Conservation (phyloP, 2,797 vertebrate genomes). For the Gallinago solitaria region DNA sequence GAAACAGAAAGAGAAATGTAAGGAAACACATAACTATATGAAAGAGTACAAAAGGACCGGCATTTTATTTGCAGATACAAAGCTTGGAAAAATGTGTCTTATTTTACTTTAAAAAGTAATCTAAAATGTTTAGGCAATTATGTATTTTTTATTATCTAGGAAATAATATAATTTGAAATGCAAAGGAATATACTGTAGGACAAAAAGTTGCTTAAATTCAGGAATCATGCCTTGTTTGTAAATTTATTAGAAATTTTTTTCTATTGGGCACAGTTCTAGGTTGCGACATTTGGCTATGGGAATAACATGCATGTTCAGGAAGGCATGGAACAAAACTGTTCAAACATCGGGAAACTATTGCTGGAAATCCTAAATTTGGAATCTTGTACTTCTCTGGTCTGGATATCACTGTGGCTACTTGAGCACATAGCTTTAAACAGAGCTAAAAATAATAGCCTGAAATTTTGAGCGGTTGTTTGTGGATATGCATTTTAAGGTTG, state of each 20-base stretch:
- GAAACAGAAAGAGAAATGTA: not conserved
- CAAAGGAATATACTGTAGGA: not conserved
- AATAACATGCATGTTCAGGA: accelerated
- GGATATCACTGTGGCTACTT: not conserved
- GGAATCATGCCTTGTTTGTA: not conserved
- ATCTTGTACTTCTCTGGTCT: not conserved
- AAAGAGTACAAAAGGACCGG: not conserved
- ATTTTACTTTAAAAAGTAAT: not conserved
- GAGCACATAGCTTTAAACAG: not conserved
- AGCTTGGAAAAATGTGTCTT: not conserved
- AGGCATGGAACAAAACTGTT: not conserved
- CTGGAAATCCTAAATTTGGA: not conserved
- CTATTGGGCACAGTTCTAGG: not conserved
- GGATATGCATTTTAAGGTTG: not conserved
- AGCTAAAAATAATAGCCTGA: not conserved
- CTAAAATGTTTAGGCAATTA: not conserved
- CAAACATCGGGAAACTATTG: not conserved
- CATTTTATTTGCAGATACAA: not conserved
- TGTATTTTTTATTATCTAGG: not conserved
- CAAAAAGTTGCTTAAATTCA: not conserved
- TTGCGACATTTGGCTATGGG: not conserved
- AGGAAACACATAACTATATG: not conserved
- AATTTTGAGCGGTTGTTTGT: not conserved
- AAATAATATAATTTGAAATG: not conserved
- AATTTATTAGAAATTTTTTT: not conserved